Base-by-base conservation (phyloP, 2,797 vertebrate species). In the Euthynnus affinis region DNA sequence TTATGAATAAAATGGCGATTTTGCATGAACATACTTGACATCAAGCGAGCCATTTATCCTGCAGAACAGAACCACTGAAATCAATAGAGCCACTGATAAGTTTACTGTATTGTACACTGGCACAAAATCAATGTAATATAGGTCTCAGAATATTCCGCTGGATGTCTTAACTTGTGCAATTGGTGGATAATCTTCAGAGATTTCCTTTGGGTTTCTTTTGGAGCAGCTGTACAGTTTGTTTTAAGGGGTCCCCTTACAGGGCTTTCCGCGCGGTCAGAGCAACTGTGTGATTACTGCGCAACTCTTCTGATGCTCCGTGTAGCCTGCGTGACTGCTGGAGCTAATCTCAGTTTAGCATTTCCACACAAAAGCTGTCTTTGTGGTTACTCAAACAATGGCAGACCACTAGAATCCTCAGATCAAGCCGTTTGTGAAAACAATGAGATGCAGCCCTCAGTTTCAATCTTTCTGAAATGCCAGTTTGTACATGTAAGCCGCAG, bases 311-410 rank as follows among this genome's bases (percentile, higher is more conserved):
- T 84, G 79, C 88, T 79, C 80, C 42, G 2, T 80, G 88, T 80
- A 53, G 84, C 81, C 76, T 52, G 76, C 57, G 82, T 32, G 80
- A 76, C 87, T 68, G 82, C 81, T 22, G 76, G 67, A 68, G 88
- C 85, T 94, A 93, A 95, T 93, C 93, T 91, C 83, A 90, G 88
- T 94, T 95, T 94, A 93, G 91, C 90, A 93, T 92, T 94, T 92
- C 58, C 68, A 81, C 82, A 94, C 91, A 94, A 94, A 93, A 85
- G 81, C 57, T 17, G 71, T 51, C 80, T 91, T 89, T 93, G 90
- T 90, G 84, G 85, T 86, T 73, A 42, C 60, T 83, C 64, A 83
- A 84, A 93, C 87, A 92, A 91, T 89, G 76, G 74, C 71, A 70
- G 81, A 81, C 78, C 81, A 70, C 60, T 53, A 40, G 81, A 89